Conservation (phyloP, 1,140 invertebrate genomes). For the Bicyclus anynana region DNA sequence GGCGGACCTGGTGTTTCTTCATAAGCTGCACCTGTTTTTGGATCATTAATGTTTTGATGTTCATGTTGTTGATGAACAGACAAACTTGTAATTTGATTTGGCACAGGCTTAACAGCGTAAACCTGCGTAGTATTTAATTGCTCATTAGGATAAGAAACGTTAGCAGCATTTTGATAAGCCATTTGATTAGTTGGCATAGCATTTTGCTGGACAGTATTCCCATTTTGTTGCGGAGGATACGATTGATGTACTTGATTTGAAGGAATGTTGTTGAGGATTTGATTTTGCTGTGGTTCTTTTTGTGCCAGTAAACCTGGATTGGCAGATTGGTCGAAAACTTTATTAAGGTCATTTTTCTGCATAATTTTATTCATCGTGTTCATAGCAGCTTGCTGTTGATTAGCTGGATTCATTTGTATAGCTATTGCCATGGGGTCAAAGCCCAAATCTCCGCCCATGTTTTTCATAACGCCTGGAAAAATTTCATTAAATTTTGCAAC, state of each 20-base stretch:
- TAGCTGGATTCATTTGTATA: slow-evolving; percentile 71
- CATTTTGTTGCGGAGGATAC: not conserved
- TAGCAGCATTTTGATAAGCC: not conserved
- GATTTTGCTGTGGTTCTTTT: slow-evolving; percentile 2
- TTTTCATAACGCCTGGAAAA: slow-evolving; percentile 62
- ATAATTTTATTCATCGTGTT: slow-evolving; percentile 52
- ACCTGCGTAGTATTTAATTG: not conserved
- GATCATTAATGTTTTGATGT: slow-evolving; percentile 20
- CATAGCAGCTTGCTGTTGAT: slow-evolving; percentile 52
- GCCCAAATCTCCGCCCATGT: slow-evolving; percentile 47
- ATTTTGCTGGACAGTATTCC: not conserved
- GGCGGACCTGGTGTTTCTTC: slow-evolving; percentile 19
- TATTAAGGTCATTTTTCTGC: slow-evolving; percentile 23
- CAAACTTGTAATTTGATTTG: slow-evolving; percentile 27
- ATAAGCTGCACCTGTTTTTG: slow-evolving; percentile 27
- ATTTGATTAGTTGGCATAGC: not conserved
- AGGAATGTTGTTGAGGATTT: slow-evolving; percentile 7
- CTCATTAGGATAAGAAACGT: not conserved
- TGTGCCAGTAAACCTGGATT: not conserved
- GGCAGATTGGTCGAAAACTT: slow-evolving; percentile 3
- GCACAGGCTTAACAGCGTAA: not conserved
- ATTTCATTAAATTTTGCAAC: slow-evolving; percentile 64
- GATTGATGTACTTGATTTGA: slow-evolving; percentile 3
- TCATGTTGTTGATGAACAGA: slow-evolving; percentile 22
- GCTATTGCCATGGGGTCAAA: slow-evolving; percentile 71